Evolutionary conservation across 2,797 vertebrate genomes (phyloP), one percentile per base, ranked within the genome.

Genomic region (Lutjanus argentimaculatus): DNA sequence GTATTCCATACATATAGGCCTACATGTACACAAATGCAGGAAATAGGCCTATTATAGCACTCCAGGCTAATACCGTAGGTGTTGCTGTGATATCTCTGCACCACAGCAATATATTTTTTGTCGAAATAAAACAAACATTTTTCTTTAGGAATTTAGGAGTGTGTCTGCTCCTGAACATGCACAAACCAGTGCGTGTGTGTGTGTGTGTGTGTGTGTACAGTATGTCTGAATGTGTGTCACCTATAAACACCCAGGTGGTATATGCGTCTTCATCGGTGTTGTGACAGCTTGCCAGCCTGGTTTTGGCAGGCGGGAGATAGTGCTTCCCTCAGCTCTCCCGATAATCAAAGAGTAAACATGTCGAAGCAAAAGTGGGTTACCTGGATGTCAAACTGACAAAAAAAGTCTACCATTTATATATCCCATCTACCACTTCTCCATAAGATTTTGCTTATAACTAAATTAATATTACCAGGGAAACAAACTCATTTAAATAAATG

Each of bases 291-390:
- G 89, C 93, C 93, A 90, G 86, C 91, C 86, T 79, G 85, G 77
- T 67, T 86, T 85, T 91, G 89, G 93, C 92, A 92, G 92, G 68
- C 52, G 48, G 80, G 88, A 92, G 91, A 93, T 89, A 87, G 83
- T 89, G 92, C 88, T 93, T 92, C 91, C 90, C 91, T 89, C 92
- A 92, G 92, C 93, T 90, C 90, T 85, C 77, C 76, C 51, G 30
- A 85, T 91, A 92, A 94, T 94, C 94, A 95, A 95, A 95, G 90
- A 88, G 81, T 90, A 93, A 93, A 93, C 89, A 93, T 17, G 79
- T 80, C 46, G 55, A 81, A 92, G 94, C 82, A 92, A 90, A 94
- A 95, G 89, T 95, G 93, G 94, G 93, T 95, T 94, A 94, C 90
- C 91, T 89, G 91, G 84, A 92, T 94, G 91, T 95, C 93, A 95